Evolutionary conservation across 2,113 vertebrate genomes (phyloP), one percentile per base, ranked within the genome.

Genomic region (Chaetura pelagica): DNA sequence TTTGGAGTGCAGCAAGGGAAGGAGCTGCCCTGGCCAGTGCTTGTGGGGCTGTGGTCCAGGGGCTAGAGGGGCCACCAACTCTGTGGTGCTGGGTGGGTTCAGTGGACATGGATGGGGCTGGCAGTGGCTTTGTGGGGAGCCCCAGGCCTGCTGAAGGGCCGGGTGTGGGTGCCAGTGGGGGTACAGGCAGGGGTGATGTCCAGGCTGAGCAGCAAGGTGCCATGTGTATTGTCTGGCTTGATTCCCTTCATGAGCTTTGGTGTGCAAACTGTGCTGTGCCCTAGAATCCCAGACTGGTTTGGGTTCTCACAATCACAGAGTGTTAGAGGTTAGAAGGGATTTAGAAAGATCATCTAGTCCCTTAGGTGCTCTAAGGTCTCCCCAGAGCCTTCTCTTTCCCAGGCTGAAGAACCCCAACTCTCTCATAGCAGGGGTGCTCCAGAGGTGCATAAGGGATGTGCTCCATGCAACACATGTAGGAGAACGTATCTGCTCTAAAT

Each of bases 11-110:
- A 8, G 74, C 8, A 9, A 59, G 5, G 21, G 71, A 40, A 26
- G 42, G n/a, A 21, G 75, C 58, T 79, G 59, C 73, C 40, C 58
- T 79, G 59, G 69, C 40, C 13, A 34, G 42, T 20, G n/a, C 42
- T 6, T 4, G 20, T 18, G 20, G 46, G 46, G 1, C 0, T 3
- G 59, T 11, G 7, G 62, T 61, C 9, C 2, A 14, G 77, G 48
- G 40, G 27, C 66, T 2, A 1, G 30, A 1, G 7, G 46, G 13
- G 54, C 38, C 46, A 48, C 20, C 46, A 48, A 42, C 40, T 13
- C 40, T 42, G 40, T 42, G 40, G 40, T 42, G 9, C n/a, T 5
- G 16, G 2, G 5, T 0, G 4, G 48, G 5, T 24, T 57, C 1
- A 2, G 34, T 29, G 49, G 40, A 38, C 34, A 27, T 4, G 13